Evolutionary conservation across 1,140 invertebrate genomes (phyloP).

Genomic region (Plectus sambesii): DNA sequence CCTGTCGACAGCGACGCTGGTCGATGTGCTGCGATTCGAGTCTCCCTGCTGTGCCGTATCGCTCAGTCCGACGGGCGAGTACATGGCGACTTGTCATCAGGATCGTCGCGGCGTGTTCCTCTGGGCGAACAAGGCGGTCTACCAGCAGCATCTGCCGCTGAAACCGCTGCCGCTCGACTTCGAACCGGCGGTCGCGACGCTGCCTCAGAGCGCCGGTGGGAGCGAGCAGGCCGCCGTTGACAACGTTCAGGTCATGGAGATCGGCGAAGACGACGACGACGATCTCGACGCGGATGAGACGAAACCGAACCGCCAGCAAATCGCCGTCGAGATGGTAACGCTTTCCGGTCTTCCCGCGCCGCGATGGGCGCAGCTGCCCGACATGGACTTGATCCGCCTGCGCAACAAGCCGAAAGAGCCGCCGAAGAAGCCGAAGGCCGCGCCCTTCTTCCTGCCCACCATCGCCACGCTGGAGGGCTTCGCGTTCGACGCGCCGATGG

Average conservation of each 20-base stretch:
- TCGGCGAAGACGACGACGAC: constrained; percentile 43
- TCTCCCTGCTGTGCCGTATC: constrained; percentile 67
- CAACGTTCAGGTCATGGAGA: constrained; percentile 21
- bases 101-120: constrained; percentile 77
- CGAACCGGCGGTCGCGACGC: constrained; percentile 40
- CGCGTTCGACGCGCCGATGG: constrained; percentile 38
- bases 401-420: constrained; percentile 80
- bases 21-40: constrained; percentile 55
- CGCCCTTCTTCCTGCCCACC: constrained; percentile 89
- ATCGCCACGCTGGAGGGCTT: constrained; percentile 63
- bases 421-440: constrained; percentile 65
- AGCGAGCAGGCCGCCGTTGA: constrained; percentile 31
- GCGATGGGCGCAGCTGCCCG: constrained; percentile 80
- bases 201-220: constrained; percentile 22
- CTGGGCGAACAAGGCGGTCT: constrained; percentile 82
- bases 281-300: constrained; percentile 25
- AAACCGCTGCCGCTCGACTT: constrained; percentile 57
- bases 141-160: constrained; percentile 61
- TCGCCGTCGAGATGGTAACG: constrained; percentile 57
- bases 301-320: constrained; percentile 16
- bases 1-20: constrained; percentile 31
- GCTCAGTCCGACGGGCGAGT: constrained; percentile 80
- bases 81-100: constrained; percentile 73
- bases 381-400: constrained; percentile 71
- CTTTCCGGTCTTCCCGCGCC: constrained; percentile 71